These are phyloP conservation scores for Alaudala cheleensis DNA, from an alignment of 2,113 vertebrate genomes.

Conservation along the genomic window DNA sequence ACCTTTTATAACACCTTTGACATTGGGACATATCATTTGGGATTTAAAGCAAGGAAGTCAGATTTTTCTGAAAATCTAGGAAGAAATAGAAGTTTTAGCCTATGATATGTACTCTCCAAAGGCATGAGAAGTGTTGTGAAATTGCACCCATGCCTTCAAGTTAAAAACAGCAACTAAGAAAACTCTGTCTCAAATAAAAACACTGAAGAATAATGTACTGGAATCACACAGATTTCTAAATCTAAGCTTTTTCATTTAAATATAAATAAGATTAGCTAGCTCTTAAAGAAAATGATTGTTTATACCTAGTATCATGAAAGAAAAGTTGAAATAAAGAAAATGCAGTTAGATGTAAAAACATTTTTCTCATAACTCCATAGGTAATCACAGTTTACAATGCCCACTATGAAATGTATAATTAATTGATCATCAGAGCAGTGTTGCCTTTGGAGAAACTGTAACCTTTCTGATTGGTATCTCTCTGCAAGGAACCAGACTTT, in stretches of 20 bases:
- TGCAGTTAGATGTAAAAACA: background rate
- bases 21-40: background rate
- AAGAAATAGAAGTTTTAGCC: background rate
- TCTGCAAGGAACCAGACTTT: background rate
- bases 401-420: background rate
- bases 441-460: background rate
- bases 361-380: background rate
- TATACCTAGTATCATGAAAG: background rate
- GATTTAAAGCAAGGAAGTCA: background rate
- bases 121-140: background rate
- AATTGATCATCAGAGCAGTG: background rate
- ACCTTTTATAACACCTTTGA: background rate
- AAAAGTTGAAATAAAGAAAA: background rate
- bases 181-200: background rate
- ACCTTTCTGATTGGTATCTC: background rate
- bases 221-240: background rate
- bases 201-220: background rate
- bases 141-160: background rate
- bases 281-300: background rate
- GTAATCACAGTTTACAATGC: background rate
- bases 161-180: background rate
- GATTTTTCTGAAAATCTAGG: background rate
- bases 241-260: background rate
- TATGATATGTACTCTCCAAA: background rate
- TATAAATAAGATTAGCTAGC: background rate